A percentile compares a stretch with the other conserved stretches of the same genome.
These are phyloP conservation scores for Platorchestia sp. DNA, from an alignment of 1,140 invertebrate species.

Conservation along the genomic window DNA sequence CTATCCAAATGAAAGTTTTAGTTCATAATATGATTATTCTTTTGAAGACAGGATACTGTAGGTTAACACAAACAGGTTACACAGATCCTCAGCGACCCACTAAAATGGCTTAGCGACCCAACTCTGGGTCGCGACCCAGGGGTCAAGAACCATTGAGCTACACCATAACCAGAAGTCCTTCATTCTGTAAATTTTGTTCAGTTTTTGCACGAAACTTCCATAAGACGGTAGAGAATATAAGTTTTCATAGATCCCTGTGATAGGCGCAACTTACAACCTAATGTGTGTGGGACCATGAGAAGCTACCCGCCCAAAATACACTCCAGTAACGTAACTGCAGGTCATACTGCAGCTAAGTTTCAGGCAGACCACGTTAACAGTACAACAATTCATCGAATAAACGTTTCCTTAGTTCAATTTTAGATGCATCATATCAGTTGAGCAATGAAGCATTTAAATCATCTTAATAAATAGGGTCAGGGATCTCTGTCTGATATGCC, in stretches of 20 bases:
- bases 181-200: not conserved
- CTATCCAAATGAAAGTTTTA: too few relatives aligned
- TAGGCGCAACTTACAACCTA: not conserved
- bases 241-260: not conserved
- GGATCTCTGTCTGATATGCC: not conserved
- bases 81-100: too few relatives aligned
- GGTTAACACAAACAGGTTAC: too few relatives aligned
- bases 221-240: not conserved
- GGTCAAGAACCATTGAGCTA: not conserved
- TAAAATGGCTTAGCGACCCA: too few relatives aligned
- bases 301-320: too few relatives aligned
- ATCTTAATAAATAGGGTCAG: not conserved
- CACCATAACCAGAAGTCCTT: not conserved
- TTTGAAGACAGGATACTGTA: too few relatives aligned
- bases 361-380: not conserved
- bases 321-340: too few relatives aligned
- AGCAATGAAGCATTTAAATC: not conserved
- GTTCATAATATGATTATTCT: too few relatives aligned
- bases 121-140: too few relatives aligned
- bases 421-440: not conserved
- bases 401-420: not conserved
- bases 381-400: not conserved
- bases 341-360: too few relatives aligned
- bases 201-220: not conserved
- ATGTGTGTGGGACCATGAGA: too few relatives aligned